These are phyloP conservation scores for Tolypeutes matacus DNA, from an alignment of 2,797 vertebrate species.

Conservation along the genomic window DNA sequence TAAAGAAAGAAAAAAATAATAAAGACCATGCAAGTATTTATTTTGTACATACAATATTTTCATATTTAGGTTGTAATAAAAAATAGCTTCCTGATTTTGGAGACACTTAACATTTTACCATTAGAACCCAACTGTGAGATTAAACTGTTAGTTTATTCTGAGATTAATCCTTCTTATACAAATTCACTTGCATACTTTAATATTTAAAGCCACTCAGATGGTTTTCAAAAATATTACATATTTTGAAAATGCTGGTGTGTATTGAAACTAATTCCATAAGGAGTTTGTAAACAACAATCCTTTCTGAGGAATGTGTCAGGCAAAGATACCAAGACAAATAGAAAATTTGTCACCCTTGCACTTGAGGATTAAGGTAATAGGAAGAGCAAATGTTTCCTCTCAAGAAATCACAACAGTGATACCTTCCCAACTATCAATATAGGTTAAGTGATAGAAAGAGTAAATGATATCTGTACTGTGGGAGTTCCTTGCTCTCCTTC, in stretches of 20 bases:
- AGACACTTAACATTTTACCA: background rate
- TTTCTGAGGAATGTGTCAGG: background rate
- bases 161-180: background rate
- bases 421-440: accelerated
- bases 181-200: background rate
- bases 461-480: background rate
- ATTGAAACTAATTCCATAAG: background rate
- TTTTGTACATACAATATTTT: background rate
- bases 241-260: background rate
- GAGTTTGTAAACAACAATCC: background rate
- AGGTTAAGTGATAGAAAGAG: background rate
- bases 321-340: background rate
- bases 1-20: too few relatives aligned
- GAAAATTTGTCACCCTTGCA: background rate
- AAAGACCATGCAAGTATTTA: background rate
- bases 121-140: background rate
- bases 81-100: background rate
- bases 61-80: background rate
- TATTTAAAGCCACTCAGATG: background rate
- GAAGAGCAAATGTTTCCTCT: background rate
- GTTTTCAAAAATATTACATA: background rate
- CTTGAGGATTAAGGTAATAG: background rate
- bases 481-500: background rate
- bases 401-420: background rate
- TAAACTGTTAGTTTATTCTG: background rate